Evolutionary conservation across 2,797 vertebrate genomes (phyloP), one percentile per base, ranked within the genome.

Genomic region (Amblyopsis hoosieri): DNA sequence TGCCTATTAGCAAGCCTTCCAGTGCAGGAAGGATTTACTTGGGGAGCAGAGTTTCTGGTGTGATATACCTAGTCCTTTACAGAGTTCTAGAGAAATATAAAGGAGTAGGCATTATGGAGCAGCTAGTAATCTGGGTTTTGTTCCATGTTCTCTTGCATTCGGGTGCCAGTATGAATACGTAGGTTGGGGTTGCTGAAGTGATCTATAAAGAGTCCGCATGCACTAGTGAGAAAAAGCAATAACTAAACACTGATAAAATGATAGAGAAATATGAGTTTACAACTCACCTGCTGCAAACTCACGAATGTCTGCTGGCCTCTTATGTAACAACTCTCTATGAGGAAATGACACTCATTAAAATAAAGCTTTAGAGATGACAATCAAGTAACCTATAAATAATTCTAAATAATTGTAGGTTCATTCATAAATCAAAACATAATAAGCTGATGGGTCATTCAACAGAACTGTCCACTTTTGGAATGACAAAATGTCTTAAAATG

Each of bases 241-340:
- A 58, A 58, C 14, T 17, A 58, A 33, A 37, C 29, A 56, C 12
- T 56, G 1, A 56, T 9, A 37, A 12, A 33, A 11, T 45, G 14
- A 29, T 12, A 14, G 9, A 9, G 12, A 58, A 9, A 42, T 52
- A 31, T 50, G 31, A 19, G 13, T 42, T 3, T 3, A 42, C 6
- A 42, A 60, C 74, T 76, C 59, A 93, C 93, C 89, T 71, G 88
- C 90, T 65, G 92, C 92, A 85, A 93, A 94, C 54, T 87, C 82
- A 0, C 14, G 66, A 53, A 93, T 75, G 54, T 92, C 76, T 14
- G 14, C 15, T 0, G 93, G 93, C 59, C 81, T 90, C 79, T 91
- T 83, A 0, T 87, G 71, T 66, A 93, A 79, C 47, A 92, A 74
- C 7, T 89, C 69, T 61, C 92, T 94, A 79, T 50, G 31, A 77